phyloP scores from a whole-genome alignment of 53 echinoderm and acorn worm species.

The Arbacia lixula region DNA sequence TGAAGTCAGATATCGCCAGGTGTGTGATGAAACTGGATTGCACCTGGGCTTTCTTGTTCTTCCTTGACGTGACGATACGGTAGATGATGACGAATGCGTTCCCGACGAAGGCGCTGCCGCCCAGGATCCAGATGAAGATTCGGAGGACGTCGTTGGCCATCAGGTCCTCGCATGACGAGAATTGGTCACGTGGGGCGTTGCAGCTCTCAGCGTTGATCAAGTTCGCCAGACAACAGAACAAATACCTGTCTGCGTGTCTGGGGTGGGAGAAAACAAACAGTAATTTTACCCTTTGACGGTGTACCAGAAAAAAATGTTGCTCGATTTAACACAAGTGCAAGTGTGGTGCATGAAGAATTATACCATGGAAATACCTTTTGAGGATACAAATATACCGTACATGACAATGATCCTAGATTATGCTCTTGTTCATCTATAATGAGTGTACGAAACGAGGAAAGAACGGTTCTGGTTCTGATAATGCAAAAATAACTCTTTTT shows the following conservation, averaged over 20 bases:
- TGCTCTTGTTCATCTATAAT: too few species aligned
- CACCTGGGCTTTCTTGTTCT: slow-evolving; percentile 9
- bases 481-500: too few species aligned
- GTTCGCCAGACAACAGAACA: slow-evolving; percentile 56
- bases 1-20: slow-evolving; percentile 61
- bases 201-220: neutral
- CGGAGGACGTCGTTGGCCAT: slow-evolving; percentile 47
- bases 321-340: too few species aligned
- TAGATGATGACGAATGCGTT: slow-evolving; percentile 51
- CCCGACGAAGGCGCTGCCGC: slow-evolving; percentile 59
- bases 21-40: slow-evolving; percentile 63
- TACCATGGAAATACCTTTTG: too few species aligned
- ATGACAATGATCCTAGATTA: too few species aligned
- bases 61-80: neutral
- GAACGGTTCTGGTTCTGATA: too few species aligned
- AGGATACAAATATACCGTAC: too few species aligned
- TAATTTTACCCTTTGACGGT: too few species aligned
- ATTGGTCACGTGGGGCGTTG: slow-evolving; percentile 53
- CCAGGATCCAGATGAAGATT: slow-evolving; percentile 67
- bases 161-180: slow-evolving; percentile 67
- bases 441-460: too few species aligned
- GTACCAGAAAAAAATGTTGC: too few species aligned
- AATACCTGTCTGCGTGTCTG: slow-evolving; percentile 51
- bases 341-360: too few species aligned
- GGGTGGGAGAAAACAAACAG: neutral